Evolutionary conservation across 1,140 invertebrate species (phyloP).

Genomic region (Drosophila kohkoa): DNA sequence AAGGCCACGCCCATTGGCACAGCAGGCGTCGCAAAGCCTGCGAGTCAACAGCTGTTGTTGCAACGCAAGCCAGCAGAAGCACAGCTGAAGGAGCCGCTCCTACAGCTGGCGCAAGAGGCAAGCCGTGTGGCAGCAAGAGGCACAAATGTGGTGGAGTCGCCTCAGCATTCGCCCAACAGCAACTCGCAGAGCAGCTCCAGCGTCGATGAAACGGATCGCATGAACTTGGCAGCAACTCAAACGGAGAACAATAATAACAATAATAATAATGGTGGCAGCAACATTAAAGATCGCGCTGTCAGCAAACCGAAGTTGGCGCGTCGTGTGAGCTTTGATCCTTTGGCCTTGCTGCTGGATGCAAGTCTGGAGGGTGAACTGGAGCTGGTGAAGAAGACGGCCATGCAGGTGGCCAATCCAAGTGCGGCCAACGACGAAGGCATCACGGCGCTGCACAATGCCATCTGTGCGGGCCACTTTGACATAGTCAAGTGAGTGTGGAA

Average conservation of each 20-base stretch:
- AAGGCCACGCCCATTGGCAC: constrained; percentile 84
- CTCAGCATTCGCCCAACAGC: constrained; percentile 69
- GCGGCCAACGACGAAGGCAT: constrained; percentile 99
- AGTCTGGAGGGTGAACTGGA: constrained; percentile 99
- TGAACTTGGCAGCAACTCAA: constrained; percentile 21
- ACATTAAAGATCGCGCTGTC: constrained; percentile 85
- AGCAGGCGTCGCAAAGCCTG: constrained; percentile 50
- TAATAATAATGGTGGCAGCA: constrained; percentile 13
- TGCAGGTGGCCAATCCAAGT: constrained; percentile 96
- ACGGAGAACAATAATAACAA: constrained; percentile 17
- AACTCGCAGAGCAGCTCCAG: constrained; percentile 61
- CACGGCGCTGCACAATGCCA: constrained; percentile 99
- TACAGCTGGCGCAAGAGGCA: constrained; percentile 56
- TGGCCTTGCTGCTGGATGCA: constrained; percentile 97
- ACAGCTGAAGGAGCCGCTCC: constrained; percentile 75
- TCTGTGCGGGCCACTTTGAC: constrained; percentile 99
- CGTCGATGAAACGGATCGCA: constrained; percentile 72
- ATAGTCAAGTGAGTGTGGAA: constrained; percentile 94
- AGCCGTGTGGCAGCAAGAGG: background rate
- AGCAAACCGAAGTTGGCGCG: constrained; percentile 90
- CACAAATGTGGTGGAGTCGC: constrained; percentile 38
- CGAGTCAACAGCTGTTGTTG: constrained; percentile 84
- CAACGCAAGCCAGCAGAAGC: constrained; percentile 92
- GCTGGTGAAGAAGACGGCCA: constrained; percentile 97
- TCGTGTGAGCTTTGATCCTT: constrained; percentile 98